Percentiles rank a stretch among this genome's conserved stretches.
phyloP scores from a whole-genome alignment of 2,888 invertebrate species.

The Alentia gelatinosa region DNA sequence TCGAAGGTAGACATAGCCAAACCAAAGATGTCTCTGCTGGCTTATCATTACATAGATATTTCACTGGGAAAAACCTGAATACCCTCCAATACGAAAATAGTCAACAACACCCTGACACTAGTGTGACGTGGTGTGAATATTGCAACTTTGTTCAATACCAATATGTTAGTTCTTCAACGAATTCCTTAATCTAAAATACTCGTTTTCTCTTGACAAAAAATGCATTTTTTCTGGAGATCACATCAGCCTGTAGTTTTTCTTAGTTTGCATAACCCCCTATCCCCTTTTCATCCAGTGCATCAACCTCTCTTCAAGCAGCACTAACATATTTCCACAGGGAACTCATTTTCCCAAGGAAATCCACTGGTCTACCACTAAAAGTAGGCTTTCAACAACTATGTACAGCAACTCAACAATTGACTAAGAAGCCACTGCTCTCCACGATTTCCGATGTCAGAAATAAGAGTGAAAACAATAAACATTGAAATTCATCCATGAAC shows the following conservation, averaged over 20 bases:
- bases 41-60: not conserved
- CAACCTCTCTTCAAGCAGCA: not conserved
- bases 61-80: not conserved
- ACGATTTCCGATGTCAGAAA: not conserved
- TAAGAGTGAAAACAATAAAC: not conserved
- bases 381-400: slow-evolving; percentile 7
- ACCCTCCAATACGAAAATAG: not conserved
- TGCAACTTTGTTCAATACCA: not conserved
- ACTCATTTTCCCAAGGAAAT: not conserved
- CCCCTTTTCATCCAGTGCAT: not conserved
- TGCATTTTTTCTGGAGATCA: slow-evolving; percentile 5
- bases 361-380: not conserved
- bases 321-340: not conserved
- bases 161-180: not conserved
- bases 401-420: slow-evolving; percentile 12
- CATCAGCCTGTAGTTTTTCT: not conserved
- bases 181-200: slow-evolving; percentile 10
- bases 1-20: slow-evolving; percentile 1
- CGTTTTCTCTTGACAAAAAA: not conserved
- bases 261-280: not conserved
- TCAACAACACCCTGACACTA: not conserved
- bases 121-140: not conserved
- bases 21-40: not conserved
- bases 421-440: not conserved
- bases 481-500: not conserved